Base-by-base conservation (phyloP, 2,888 invertebrate genomes). In the Phlogophora meticulosa region DNA sequence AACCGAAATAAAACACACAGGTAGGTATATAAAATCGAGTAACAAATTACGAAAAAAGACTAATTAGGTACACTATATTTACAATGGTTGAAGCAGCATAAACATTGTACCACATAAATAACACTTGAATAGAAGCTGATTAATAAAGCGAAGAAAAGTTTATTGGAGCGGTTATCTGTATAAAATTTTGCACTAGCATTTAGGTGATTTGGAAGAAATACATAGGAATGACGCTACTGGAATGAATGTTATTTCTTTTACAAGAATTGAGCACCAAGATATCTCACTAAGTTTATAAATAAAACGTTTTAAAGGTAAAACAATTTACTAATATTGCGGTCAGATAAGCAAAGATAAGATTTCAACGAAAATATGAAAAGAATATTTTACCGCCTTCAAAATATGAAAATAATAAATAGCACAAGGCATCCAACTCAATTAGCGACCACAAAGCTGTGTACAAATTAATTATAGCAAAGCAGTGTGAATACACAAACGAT, bases 91-190 rank as follows among this genome's bases (percentile, higher is more conserved):
- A 68, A 62, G 79, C 75, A 81, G 70, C 57, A 78, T 81, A 81
- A 86, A 78, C 77, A 81, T 74, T 80, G 80, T 75, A 63, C n/a
- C 66, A 70, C 75, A 84, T 86, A 85, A 86, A 85, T 86, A 79
- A 81, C 76, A 62, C 59, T 70, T 63, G 69, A 76, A 67, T 78
- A 79, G 57, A 81, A 78, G 65, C 63, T 86, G 84, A 85, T 84
- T 80, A 84, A 87, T 83, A 82, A 73, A 66, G 76, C 38, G 85
- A 65, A 72, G 85, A 84, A 80, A 83, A 81, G 53, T 83, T 83
- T 83, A 84, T 83, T 72, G 77, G 61, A 75, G 60, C 70, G 74
- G 72, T 78, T 81, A 81, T 76, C 64, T 78, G 64, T 48, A 76
- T 59, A 72, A 78, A 81, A 73, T 80, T 82, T 77, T 81, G 46